phyloP scores from a whole-genome alignment of 2,797 vertebrate species.

The Notoglanidium macrostoma region DNA sequence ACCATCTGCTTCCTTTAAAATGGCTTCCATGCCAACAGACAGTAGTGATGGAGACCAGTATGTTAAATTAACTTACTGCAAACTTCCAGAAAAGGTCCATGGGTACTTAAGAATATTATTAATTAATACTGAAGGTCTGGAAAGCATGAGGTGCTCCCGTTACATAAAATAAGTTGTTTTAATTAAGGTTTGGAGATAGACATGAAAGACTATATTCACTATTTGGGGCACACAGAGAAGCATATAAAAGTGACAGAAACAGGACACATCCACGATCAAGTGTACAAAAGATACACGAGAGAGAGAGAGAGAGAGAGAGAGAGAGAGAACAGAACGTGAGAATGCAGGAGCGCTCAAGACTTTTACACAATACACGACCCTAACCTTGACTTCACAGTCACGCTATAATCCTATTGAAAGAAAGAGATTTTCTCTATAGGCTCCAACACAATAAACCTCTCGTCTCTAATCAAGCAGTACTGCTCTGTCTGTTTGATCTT shows the following conservation, averaged over 20 bases:
- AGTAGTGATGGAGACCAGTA: not conserved
- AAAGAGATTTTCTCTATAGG: slow-evolving; percentile 36
- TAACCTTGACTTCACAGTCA: slow-evolving; percentile 44
- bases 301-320: not conserved
- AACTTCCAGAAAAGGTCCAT: not conserved
- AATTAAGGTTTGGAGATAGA: not conserved
- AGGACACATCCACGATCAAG: slow-evolving; percentile 6
- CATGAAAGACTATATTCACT: slow-evolving; percentile 4
- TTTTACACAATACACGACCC: slow-evolving; percentile 5
- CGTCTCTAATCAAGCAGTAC: slow-evolving; percentile 26
- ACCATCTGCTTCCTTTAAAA: not conserved
- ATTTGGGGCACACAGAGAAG: not conserved
- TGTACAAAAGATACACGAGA: not conserved
- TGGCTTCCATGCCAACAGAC: not conserved
- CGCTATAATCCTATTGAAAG: slow-evolving; percentile 43
- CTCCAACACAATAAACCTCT: slow-evolving; percentile 16
- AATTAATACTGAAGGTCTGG: not conserved
- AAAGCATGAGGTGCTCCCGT: not conserved
- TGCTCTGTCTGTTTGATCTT: slow-evolving; percentile 36
- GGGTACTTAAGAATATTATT: not conserved
- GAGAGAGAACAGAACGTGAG: not conserved
- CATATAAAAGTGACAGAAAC: slow-evolving; percentile 23
- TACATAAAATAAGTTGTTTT: not conserved
- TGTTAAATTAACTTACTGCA: not conserved
- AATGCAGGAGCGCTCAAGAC: not conserved